Evolutionary conservation across 2,113 vertebrate genomes (phyloP), one percentile per base, ranked within the genome.

Genomic region (Chionodraco myersi): DNA sequence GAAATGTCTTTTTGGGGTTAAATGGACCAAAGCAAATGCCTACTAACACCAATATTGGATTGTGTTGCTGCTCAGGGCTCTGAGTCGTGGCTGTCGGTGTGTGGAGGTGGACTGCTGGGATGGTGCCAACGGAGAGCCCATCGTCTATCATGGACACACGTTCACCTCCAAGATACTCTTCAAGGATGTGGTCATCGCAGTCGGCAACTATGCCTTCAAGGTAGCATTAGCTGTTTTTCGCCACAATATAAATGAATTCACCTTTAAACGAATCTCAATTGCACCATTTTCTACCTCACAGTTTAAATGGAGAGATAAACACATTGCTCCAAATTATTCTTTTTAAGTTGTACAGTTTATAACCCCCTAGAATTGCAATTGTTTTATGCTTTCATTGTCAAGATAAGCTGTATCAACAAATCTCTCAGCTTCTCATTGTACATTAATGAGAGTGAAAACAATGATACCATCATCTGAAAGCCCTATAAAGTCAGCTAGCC

Each of bases 61-160:
- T 67, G 73, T 18, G 84, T 16, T 53, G 4, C 21, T 54, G 1
- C n/a, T 54, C 47, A 95, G 94, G 77, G 94, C 97, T 80, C 91
- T 99, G 82, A 97, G 91, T 86, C 93, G 96, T 16, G 97, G 98
- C 21, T 98, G 97, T 84, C 96, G 98, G 21, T 99, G 98, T 45
- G 95, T 99, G 82, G 98, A 99, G 83, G 96, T 99, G 78, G 98
- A 99, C 88, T 96, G 96, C 77, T 99, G 98, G 98, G 97, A 99
- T 0, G 97, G 97, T 54, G 94, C 97, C 1, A 96, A 91, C 0
- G 97, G 96, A 84, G 98, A 99, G 81, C 97, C 98, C 10, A 92
- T 98, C 0, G 97, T 99, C 61, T 99, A 98, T 84, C 97, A 99
- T 0, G 98, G 97, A 78, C 96, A 98, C 89, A 99, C 98, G 0